Conservation (phyloP, 2,797 vertebrate species). For the Holocentrus rufus region DNA sequence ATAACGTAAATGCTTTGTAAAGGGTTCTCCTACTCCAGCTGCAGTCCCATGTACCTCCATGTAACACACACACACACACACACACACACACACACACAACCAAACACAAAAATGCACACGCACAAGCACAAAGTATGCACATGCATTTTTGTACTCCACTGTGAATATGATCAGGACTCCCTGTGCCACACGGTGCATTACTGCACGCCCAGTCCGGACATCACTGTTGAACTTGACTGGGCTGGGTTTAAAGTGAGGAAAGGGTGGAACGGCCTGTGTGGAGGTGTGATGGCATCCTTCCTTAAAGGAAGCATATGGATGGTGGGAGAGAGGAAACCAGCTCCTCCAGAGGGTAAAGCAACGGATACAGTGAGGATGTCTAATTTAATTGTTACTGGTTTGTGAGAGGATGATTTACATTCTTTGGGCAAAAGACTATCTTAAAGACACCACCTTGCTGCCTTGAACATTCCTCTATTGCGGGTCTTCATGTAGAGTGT, state of each 20-base stretch:
- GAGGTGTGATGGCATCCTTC: conserved; percentile 81
- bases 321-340: conserved; percentile 66
- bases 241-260: conserved; percentile 63
- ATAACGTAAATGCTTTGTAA: conserved; percentile 20
- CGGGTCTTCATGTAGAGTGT: conserved; percentile 4
- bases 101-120: conserved; percentile 5
- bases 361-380: conserved; percentile 64
- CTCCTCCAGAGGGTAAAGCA: conserved; percentile 53
- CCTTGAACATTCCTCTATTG: background rate
- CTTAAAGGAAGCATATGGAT: conserved; percentile 78
- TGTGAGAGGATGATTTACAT: conserved; percentile 50
- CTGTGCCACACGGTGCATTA: conserved; percentile 27
- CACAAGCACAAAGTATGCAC: conserved; percentile 29
- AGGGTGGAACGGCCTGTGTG: conserved; percentile 72
- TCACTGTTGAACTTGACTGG: conserved; percentile 51
- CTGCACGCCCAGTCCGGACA: conserved; percentile 58
- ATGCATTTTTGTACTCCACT: conserved; percentile 34
- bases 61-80: background rate
- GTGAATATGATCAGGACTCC: conserved; percentile 42
- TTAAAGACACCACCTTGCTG: conserved; percentile 19
- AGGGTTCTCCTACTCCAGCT: conserved; percentile 1
- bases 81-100: conserved; percentile 5
- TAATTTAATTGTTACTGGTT: conserved; percentile 61
- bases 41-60: background rate
- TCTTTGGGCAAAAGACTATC: conserved; percentile 21